These are phyloP conservation scores for Elysia crispata DNA, from an alignment of 2,888 invertebrate genomes.

Conservation along the genomic window DNA sequence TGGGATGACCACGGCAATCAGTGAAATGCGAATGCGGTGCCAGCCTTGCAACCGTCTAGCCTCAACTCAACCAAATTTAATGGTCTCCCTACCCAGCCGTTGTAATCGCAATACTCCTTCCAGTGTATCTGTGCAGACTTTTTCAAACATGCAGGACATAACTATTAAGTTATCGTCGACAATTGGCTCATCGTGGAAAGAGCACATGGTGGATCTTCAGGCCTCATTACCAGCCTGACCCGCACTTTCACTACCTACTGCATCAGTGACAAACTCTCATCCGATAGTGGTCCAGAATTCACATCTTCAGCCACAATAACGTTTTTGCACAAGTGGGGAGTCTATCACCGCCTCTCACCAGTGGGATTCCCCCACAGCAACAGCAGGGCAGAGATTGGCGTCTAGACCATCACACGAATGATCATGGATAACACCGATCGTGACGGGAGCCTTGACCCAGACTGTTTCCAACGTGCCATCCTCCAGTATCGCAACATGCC, in stretches of 20 bases:
- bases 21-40: too few species aligned
- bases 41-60: too few species aligned
- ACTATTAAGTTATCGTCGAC: slow-evolving; percentile 56
- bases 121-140: slow-evolving; percentile 39
- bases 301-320: slow-evolving; percentile 51
- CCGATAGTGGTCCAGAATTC: slow-evolving; percentile 61
- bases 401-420: slow-evolving; percentile 61
- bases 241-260: slow-evolving; percentile 57
- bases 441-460: not conserved
- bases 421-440: slow-evolving; percentile 19
- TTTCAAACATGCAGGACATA: slow-evolving; percentile 51
- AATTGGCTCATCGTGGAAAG: slow-evolving; percentile 54
- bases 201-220: slow-evolving; percentile 52
- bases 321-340: slow-evolving; percentile 61
- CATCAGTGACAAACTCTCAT: slow-evolving; percentile 59
- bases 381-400: slow-evolving; percentile 60
- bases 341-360: slow-evolving; percentile 61
- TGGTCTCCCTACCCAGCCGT: slow-evolving; percentile 54
- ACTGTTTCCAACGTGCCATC: slow-evolving; percentile 34
- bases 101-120: slow-evolving; percentile 52
- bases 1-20: too few species aligned
- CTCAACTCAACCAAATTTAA: too few species aligned
- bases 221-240: slow-evolving; percentile 55
- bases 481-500: slow-evolving; percentile 35
- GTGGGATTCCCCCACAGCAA: slow-evolving; percentile 63